Conservation (phyloP, 2,797 vertebrate species). For the Pyrocephalus nanus region DNA sequence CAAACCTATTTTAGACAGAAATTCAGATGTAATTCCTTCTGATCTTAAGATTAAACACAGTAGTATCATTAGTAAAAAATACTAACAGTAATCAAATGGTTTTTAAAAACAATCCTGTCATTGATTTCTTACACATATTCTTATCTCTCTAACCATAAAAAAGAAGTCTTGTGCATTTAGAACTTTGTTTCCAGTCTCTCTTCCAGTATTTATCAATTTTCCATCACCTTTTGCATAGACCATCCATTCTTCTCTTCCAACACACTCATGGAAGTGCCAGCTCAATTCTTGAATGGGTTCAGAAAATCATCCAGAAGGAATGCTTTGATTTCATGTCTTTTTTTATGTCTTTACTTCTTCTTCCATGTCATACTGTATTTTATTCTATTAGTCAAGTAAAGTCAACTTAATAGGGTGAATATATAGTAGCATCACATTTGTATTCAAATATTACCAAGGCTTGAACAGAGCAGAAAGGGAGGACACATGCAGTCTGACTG, state of each 20-base stretch:
- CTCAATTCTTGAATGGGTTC: background rate
- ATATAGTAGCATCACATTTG: background rate
- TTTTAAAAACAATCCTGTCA: background rate
- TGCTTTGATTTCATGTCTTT: background rate
- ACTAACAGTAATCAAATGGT: background rate
- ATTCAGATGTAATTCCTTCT: background rate
- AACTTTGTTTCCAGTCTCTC: background rate
- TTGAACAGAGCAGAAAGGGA: background rate
- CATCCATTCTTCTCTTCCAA: background rate
- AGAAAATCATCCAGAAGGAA: background rate
- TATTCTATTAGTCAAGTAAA: background rate
- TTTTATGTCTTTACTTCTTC: background rate
- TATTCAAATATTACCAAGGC: background rate
- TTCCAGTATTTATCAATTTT: background rate
- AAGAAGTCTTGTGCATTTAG: background rate
- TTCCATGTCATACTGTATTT: background rate
- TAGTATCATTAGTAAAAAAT: background rate
- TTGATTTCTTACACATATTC: background rate
- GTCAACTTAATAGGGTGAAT: background rate
- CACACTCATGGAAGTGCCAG: background rate
- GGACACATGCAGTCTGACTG: background rate
- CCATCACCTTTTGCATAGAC: background rate
- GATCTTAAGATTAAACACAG: background rate
- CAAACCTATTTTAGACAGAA: background rate
- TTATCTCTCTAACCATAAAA: background rate